These are phyloP conservation scores for Pachypeltis micranthus DNA, from an alignment of 1,140 invertebrate genomes.

Conservation along the genomic window DNA sequence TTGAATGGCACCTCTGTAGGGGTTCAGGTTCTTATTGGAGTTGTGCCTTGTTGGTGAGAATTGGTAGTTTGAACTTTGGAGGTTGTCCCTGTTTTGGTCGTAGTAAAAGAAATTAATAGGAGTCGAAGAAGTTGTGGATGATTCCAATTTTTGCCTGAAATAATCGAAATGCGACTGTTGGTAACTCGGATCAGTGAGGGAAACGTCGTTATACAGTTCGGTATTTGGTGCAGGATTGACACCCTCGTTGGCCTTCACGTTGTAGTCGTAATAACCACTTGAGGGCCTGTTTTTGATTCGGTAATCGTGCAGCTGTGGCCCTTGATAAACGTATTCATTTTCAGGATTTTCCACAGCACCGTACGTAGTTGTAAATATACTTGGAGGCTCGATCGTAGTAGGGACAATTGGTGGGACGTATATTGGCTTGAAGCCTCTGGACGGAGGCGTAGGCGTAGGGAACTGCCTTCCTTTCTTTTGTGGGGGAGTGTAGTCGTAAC, in stretches of 20 bases:
- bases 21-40: not conserved
- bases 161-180: constrained; percentile 1
- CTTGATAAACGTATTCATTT: constrained; percentile 32
- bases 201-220: constrained; percentile 11
- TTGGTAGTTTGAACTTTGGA: not conserved
- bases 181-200: constrained; percentile 9
- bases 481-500: not conserved
- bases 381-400: not conserved
- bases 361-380: not conserved
- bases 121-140: not conserved
- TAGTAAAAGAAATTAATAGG: constrained; percentile 15
- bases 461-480: not conserved
- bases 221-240: constrained; percentile 14
- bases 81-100: constrained; percentile 1
- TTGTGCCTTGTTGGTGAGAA: not conserved
- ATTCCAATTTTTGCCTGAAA: constrained; percentile 4
- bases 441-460: not conserved
- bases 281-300: constrained; percentile 12
- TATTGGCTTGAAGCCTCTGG: constrained; percentile 8
- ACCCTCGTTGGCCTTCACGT: not conserved
- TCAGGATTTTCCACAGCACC: constrained; percentile 20
- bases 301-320: constrained; percentile 26
- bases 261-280: not conserved
- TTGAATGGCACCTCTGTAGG: not conserved
- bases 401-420: not conserved